These are phyloP conservation scores for Sphenopsis melanotis DNA, from an alignment of 2,797 vertebrate species.

Conservation along the genomic window DNA sequence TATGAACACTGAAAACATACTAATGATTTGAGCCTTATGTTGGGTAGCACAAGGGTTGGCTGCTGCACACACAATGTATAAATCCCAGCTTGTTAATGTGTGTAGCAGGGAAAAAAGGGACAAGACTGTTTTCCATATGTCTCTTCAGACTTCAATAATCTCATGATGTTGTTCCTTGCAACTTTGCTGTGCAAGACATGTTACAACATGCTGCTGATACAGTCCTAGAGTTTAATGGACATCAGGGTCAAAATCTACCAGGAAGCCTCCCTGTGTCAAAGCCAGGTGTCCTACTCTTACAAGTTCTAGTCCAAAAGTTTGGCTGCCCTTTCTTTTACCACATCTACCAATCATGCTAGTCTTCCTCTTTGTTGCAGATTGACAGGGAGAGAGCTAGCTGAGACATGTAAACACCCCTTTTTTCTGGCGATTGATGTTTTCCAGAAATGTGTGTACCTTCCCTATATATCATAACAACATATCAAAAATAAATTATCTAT, in stretches of 20 bases:
- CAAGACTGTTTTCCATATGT: not conserved
- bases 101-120: not conserved
- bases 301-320: not conserved
- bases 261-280: not conserved
- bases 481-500: not conserved
- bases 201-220: not conserved
- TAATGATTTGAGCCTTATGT: not conserved
- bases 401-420: not conserved
- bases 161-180: not conserved
- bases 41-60: not conserved
- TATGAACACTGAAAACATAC: not conserved
- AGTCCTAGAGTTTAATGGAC: not conserved
- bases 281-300: not conserved
- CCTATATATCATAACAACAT: not conserved
- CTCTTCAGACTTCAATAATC: not conserved
- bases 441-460: not conserved
- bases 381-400: not conserved
- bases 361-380: not conserved
- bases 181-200: not conserved
- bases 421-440: not conserved
- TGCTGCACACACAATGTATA: not conserved
- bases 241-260: not conserved
- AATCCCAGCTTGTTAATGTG: not conserved
- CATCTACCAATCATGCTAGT: not conserved
- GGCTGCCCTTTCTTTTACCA: not conserved